These are phyloP conservation scores for Caligus rogercresseyi DNA, from an alignment of 1,140 invertebrate genomes.

Conservation along the genomic window DNA sequence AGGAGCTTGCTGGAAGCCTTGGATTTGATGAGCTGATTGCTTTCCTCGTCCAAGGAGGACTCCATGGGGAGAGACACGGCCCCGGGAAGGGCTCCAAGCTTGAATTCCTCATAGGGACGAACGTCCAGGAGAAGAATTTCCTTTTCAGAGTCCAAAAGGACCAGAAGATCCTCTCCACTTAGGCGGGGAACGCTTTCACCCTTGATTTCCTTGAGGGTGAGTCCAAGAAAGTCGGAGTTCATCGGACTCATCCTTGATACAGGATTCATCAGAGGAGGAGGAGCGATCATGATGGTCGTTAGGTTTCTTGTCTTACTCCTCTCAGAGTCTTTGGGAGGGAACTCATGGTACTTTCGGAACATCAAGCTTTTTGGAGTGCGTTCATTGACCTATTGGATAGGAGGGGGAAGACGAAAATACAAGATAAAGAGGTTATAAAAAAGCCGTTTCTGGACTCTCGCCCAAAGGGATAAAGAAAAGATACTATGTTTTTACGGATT, in stretches of 20 bases:
- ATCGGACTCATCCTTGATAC: slow-evolving; percentile 43
- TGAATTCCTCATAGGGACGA: slow-evolving; percentile 41
- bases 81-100: slow-evolving; percentile 20
- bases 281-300: too few relatives aligned
- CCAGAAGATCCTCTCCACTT: slow-evolving; percentile 60
- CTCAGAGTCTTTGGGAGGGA: not conserved
- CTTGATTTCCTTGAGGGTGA: slow-evolving; percentile 46
- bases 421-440: slow-evolving; percentile 10
- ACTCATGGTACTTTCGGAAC: not conserved
- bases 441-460: too few relatives aligned
- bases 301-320: too few relatives aligned
- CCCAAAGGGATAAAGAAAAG: too few relatives aligned
- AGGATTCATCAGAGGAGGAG: too few relatives aligned
- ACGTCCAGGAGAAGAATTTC: slow-evolving; percentile 59
- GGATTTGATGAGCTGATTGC: not conserved
- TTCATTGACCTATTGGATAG: slow-evolving; percentile 4
- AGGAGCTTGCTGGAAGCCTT: not conserved
- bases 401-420: slow-evolving; percentile 1
- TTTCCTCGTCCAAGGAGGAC: not conserved
- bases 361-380: slow-evolving; percentile 16
- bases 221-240: slow-evolving; percentile 46
- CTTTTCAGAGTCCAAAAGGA: slow-evolving; percentile 39
- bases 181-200: slow-evolving; percentile 58
- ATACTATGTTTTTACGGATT: too few relatives aligned
- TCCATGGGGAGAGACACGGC: slow-evolving; percentile 36